phyloP scores from a whole-genome alignment of 2,113 vertebrate genomes.

The Psephotus haematonotus region DNA sequence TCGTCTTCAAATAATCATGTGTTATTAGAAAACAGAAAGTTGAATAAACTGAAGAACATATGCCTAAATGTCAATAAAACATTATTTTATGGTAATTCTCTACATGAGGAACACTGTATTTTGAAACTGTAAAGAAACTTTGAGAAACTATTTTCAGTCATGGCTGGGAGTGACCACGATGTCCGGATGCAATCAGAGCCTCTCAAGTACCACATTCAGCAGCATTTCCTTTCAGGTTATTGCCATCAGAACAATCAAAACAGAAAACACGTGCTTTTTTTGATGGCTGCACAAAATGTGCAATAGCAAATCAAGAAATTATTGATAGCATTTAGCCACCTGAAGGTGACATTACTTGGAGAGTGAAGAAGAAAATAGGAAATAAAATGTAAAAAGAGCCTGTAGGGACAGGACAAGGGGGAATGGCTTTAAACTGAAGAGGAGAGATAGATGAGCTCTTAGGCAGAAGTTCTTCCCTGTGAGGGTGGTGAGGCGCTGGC shows the following conservation, averaged over 20 bases:
- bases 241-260: background rate
- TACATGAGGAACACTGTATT: background rate
- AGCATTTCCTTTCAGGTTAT: background rate
- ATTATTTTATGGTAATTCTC: background rate
- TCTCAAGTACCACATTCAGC: background rate
- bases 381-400: background rate
- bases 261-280: background rate
- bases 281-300: background rate
- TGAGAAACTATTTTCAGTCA: background rate
- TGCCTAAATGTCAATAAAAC: background rate
- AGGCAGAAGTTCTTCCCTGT: background rate
- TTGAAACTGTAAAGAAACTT: background rate
- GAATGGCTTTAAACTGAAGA: background rate
- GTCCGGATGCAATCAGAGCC: background rate
- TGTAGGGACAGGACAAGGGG: background rate
- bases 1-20: background rate
- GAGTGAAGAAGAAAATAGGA: background rate
- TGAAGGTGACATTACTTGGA: background rate
- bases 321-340: background rate
- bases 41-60: background rate
- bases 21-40: background rate
- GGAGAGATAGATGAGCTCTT: background rate
- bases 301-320: background rate
- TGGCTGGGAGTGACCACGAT: background rate
- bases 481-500: background rate